Evolutionary conservation across 2,797 vertebrate species (phyloP).

Genomic region (Enteromius unitaeniatus): DNA sequence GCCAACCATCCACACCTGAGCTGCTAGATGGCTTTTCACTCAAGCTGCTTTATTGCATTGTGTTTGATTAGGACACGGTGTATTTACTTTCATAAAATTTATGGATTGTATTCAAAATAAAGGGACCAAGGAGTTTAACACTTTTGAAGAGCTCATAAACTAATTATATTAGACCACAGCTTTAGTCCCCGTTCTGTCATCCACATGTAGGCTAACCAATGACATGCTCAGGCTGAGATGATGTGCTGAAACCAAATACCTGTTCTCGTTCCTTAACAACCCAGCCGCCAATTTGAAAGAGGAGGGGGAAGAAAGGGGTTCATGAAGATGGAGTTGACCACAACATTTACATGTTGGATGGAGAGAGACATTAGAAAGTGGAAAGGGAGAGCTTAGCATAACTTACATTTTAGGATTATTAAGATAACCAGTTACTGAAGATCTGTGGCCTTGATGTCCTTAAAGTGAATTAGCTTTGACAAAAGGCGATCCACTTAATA

Average conservation of each 20-base stretch:
- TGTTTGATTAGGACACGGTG: background rate
- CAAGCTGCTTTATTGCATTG: background rate
- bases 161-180: conserved; percentile 5
- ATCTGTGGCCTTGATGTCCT: conserved; percentile 18
- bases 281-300: conserved; percentile 66
- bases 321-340: conserved; percentile 41
- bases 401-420: conserved; percentile 27
- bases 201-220: conserved; percentile 36
- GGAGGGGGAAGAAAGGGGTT: conserved; percentile 63
- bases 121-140: conserved; percentile 62
- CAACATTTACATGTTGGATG: conserved; percentile 41
- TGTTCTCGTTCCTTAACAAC: conserved; percentile 76
- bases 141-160: conserved; percentile 56
- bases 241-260: conserved; percentile 78
- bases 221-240: conserved; percentile 74
- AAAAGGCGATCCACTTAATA: conserved; percentile 21
- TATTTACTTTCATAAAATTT: background rate
- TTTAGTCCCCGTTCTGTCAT: conserved; percentile 29
- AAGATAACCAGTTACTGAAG: conserved; percentile 26
- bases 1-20: background rate
- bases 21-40: background rate
- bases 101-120: background rate
- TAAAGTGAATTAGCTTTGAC: conserved; percentile 25
- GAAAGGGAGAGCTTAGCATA: conserved; percentile 28
- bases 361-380: conserved; percentile 46